Base-by-base conservation (phyloP, 2,113 vertebrate genomes). In the Mirza zaza region DNA sequence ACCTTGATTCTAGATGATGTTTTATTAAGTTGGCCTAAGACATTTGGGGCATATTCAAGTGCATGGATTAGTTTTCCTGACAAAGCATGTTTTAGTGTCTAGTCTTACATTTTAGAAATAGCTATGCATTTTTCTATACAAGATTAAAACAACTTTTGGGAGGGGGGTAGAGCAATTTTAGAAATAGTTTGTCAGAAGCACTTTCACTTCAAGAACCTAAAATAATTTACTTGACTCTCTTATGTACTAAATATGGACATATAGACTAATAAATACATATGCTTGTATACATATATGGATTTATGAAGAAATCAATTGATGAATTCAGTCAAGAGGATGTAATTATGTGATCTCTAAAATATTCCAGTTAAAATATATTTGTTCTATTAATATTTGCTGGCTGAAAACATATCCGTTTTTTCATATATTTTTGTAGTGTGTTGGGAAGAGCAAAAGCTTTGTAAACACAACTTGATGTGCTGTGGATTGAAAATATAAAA, bases 11-110 rank as follows among this genome's bases (percentile, higher is more conserved):
- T 98, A 92, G 97, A 92, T 25, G 95, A 87, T 97, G 83, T 98
- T 98, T 93, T 89, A 39, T 97, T 96, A 94, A 97, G 68, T 95
- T 98, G 96, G 91, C 95, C 83, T 96, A 71, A 95, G 91, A 75
- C 96, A 82, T 96, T 95, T 96, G 97, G 94, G 95, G 92, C 95
- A 84, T 97, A 98, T 27, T 97, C 94, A 97, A 94, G 94, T 98
- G 98, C 98, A 98, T 98, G 98, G 95, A 80, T 98, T 97, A 97
- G 90, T 97, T 98, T 98, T 98, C 94, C 96, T 85, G 96, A 97
- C 90, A 97, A 63, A 98, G 98, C 98, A 98, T 98, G 98, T 96
- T 98, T 98, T 98, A 94, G 83, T 98, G 94, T 98, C 92, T 97
- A 97, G 80, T 73, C 65, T 96, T 91, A 95, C 77, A 97, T 95